These are phyloP conservation scores for Aphelocoma coerulescens DNA, from an alignment of 2,113 vertebrate species.

Conservation along the genomic window DNA sequence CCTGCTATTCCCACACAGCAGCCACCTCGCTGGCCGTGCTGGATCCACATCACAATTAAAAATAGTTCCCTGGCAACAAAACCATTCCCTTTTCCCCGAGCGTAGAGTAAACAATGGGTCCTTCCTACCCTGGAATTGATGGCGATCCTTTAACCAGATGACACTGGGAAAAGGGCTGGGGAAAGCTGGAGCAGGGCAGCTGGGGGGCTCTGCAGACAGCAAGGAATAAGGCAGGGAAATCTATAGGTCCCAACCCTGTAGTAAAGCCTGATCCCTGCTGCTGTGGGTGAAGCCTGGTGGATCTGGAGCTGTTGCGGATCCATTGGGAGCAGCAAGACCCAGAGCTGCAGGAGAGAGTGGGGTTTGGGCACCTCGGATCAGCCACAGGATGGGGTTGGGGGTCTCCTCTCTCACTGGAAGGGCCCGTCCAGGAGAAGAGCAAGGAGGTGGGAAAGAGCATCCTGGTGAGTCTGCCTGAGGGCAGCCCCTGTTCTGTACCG, in stretches of 20 bases:
- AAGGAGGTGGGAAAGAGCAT: neutral
- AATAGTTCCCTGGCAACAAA: constrained; percentile 48
- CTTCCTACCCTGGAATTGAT: constrained; percentile 15
- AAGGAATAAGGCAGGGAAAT: neutral
- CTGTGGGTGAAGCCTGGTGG: neutral
- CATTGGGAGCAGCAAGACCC: neutral
- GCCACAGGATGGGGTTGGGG: neutral
- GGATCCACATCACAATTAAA: constrained; percentile 28
- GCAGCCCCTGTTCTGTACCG: rapidly evolving
- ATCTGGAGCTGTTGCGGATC: neutral
- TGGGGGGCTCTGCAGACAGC: neutral
- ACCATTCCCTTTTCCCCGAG: neutral
- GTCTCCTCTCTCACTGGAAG: neutral
- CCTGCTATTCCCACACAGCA: neutral
- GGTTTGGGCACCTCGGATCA: rapidly evolving
- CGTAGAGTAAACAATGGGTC: constrained; percentile 2
- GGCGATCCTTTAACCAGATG: constrained; percentile 37
- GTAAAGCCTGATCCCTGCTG: neutral
- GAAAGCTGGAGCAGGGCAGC: neutral
- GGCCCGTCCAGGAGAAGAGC: neutral
- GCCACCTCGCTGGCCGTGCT: neutral
- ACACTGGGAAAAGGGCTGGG: neutral
- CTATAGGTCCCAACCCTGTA: neutral
- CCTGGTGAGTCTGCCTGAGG: neutral
- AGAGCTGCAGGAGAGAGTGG: neutral